Evolutionary conservation across 2,113 vertebrate genomes (phyloP), one percentile per base, ranked within the genome.

Genomic region (Paramisgurnus dabryanus): DNA sequence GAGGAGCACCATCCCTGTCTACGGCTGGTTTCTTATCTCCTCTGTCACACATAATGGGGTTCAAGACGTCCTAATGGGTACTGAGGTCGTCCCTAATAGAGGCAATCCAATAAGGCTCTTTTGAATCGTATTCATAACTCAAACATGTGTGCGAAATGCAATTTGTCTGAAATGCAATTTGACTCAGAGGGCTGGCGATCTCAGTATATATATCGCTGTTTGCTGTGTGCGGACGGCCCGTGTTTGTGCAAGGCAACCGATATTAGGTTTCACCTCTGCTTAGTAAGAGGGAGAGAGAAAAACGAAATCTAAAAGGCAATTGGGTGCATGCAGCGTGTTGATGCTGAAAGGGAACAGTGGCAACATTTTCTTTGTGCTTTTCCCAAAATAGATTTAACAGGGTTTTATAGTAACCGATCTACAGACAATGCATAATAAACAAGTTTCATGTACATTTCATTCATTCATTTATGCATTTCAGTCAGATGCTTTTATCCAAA

Each of bases 21-120:
- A 86, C 90, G 81, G 83, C 81, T 65, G 82, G 69, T 81, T 87
- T 87, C 83, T 89, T 89, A 91, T 92, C 89, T 89, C 83, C n/a
- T 70, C 77, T 89, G 83, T 88, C 82, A 40, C 4, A 15, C 80
- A 60, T 92, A 85, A 93, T 92, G 74, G 84, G 86, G 89, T 91
- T 85, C 87, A 86, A 88, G 79, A 83, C 85, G 88, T 89, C 89
- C 89, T 90, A 90, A 91, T 88, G 83, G 83, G 78, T 61, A 64
- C 65, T 63, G 78, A 82, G 81, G 74, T 87, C 87, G 67, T 47
- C 80, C 61, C 77, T 85, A 86, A 86, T 82, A 84, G 78, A 79
- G 66, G 67, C 82, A 84, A 89, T 87, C 84, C 85, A 89, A 89
- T 89, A 87, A 88, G 87, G 85, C 74, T 87, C 85, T 81, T 88